Evolutionary conservation across 2,113 vertebrate genomes (phyloP).

Genomic region (Puma concolor): DNA sequence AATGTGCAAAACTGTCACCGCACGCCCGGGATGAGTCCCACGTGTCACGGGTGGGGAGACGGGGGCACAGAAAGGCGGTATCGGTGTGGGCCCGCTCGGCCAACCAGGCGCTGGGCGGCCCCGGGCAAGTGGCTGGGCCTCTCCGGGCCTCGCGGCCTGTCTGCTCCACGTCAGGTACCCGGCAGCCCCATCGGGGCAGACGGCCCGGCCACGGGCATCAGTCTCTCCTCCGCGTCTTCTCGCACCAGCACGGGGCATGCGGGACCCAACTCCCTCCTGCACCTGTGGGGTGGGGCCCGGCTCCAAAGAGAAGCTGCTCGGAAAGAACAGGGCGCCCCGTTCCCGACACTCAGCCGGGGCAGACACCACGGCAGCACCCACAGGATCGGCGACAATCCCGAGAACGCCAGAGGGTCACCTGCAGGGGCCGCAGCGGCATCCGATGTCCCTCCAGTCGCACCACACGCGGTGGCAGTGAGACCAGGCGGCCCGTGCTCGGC

Average conservation of each 20-base stretch:
- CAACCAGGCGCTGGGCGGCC: background rate
- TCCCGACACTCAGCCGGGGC: accelerated
- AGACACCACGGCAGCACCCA: background rate
- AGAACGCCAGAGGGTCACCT: accelerated
- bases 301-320: background rate
- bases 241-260: background rate
- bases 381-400: accelerated
- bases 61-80: background rate
- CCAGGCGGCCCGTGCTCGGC: accelerated
- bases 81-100: background rate
- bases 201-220: accelerated
- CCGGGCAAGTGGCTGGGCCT: background rate
- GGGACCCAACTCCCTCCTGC: background rate
- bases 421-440: accelerated
- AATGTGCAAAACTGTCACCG: accelerated
- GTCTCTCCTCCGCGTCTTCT: background rate
- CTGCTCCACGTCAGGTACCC: too few relatives aligned
- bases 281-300: background rate
- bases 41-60: accelerated
- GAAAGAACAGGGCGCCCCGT: background rate
- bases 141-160: background rate
- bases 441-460: background rate
- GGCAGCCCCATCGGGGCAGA: accelerated
- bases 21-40: accelerated
- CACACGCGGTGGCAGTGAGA: accelerated